A percentile compares a stretch with the other conserved stretches of the same genome.
Conservation (phyloP, 1,140 invertebrate genomes). For the Chironomus tepperi region DNA sequence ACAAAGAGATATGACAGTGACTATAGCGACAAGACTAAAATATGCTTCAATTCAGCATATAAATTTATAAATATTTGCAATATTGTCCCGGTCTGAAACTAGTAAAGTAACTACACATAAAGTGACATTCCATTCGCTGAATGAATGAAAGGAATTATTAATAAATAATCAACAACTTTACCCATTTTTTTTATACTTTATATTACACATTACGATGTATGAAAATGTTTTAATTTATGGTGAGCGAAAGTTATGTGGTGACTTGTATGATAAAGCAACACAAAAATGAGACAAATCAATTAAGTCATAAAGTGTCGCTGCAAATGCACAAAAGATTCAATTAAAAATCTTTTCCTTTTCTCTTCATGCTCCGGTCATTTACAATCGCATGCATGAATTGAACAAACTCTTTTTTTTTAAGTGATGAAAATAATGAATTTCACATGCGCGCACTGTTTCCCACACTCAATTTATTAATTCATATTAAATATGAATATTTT, state of each 20-base stretch:
- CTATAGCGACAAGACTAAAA: no score
- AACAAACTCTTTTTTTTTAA: background rate
- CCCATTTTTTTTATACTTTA: background rate
- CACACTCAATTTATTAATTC: background rate
- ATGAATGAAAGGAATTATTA: background rate
- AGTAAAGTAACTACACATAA: background rate
- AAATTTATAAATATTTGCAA: background rate
- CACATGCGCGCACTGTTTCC: conserved; percentile 7
- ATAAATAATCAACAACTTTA: background rate
- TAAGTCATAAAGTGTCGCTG: conserved; percentile 21
- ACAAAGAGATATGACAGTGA: background rate
- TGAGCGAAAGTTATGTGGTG: background rate
- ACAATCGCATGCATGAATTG: background rate
- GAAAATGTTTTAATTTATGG: conserved; percentile 20
- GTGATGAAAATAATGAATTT: background rate
- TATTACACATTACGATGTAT: background rate
- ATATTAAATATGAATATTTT: no score
- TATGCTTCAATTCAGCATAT: background rate
- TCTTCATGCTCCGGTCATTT: no score
- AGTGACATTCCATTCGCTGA: conserved; percentile 10
- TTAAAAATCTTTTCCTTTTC: background rate
- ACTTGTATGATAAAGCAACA: no score
- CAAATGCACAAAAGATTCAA: conserved; percentile 15
- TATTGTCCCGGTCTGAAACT: background rate
- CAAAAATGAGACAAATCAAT: conserved; percentile 18